phyloP scores from a whole-genome alignment of 2,888 invertebrate species.

The Drosophila meridionalis region DNA sequence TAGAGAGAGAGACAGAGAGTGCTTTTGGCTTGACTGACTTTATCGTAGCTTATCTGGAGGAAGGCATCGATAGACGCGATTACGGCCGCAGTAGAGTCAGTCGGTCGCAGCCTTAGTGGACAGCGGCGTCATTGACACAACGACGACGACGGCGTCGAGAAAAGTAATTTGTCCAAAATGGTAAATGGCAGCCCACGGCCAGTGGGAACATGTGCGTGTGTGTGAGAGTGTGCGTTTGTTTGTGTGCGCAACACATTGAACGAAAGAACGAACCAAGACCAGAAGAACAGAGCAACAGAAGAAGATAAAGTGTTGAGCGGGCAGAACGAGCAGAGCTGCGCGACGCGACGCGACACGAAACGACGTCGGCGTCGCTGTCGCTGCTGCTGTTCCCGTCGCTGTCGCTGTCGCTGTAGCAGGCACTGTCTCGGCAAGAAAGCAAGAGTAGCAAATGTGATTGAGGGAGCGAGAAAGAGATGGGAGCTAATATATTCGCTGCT shows the following conservation, averaged over 20 bases:
- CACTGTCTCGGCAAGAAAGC: conserved; percentile 52
- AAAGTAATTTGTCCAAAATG: conserved; percentile 67
- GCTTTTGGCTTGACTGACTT: conserved; percentile 11
- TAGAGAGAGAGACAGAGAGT: background rate
- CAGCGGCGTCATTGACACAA: conserved; percentile 54
- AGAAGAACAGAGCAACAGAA: conserved; percentile 27
- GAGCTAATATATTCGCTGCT: conserved; percentile 72
- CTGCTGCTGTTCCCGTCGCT: conserved; percentile 19
- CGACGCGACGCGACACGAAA: conserved; percentile 16
- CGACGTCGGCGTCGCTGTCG: conserved; percentile 11
- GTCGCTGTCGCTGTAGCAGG: conserved; percentile 10
- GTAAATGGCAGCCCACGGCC: conserved; percentile 52
- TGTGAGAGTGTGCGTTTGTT: conserved; percentile 5
- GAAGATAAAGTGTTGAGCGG: conserved; percentile 70
- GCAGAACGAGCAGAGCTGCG: conserved; percentile 48
- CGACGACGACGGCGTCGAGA: conserved; percentile 39
- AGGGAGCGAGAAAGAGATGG: conserved; percentile 39
- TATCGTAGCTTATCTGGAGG: conserved; percentile 50
- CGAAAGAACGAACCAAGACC: conserved; percentile 44
- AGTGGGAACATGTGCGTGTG: conserved; percentile 28
- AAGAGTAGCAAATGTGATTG: conserved; percentile 70
- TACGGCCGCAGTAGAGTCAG: conserved; percentile 15
- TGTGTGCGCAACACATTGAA: conserved; percentile 48
- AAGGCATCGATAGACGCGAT: conserved; percentile 30
- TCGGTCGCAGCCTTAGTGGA: conserved; percentile 23